Conservation (phyloP, 2,113 vertebrate species). For the Elephantulus edwardii region DNA sequence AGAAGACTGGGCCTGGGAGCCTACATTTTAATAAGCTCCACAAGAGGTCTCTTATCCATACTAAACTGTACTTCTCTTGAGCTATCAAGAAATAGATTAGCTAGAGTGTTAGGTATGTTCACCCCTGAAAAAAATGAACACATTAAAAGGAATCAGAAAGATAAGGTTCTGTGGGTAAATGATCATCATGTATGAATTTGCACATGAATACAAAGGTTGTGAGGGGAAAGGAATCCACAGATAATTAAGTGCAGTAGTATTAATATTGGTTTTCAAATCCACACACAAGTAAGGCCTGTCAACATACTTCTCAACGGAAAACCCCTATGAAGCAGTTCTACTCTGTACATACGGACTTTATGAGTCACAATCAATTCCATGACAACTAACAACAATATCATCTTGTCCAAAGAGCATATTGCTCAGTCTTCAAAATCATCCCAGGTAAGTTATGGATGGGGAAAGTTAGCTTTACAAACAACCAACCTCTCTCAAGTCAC, state of each 20-base stretch:
- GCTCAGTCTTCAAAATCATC: constrained; percentile 56
- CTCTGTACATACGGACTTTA: background rate
- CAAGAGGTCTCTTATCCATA: background rate
- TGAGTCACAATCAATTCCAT: background rate
- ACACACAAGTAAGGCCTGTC: background rate
- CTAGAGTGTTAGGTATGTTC: background rate
- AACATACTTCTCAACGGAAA: background rate
- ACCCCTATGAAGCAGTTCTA: background rate
- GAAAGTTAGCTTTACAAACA: constrained; percentile 55
- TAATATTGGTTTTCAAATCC: background rate
- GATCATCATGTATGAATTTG: background rate
- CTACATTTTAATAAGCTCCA: background rate
- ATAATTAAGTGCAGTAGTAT: background rate
- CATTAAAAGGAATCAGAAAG: constrained; percentile 10
- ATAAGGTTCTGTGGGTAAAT: background rate
- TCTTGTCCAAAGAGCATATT: background rate
- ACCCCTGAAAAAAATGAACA: constrained; percentile 3
- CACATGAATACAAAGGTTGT: background rate
- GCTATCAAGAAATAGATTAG: background rate
- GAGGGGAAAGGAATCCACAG: background rate
- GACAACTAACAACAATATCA: background rate
- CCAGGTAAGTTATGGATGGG: constrained; percentile 33
- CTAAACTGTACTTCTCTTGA: constrained; percentile 12
- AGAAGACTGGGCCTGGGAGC: background rate
- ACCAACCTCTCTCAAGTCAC: constrained; percentile 46